Evolutionary conservation across 2,797 vertebrate genomes (phyloP).

Genomic region (Rousettus madagascariensis): DNA sequence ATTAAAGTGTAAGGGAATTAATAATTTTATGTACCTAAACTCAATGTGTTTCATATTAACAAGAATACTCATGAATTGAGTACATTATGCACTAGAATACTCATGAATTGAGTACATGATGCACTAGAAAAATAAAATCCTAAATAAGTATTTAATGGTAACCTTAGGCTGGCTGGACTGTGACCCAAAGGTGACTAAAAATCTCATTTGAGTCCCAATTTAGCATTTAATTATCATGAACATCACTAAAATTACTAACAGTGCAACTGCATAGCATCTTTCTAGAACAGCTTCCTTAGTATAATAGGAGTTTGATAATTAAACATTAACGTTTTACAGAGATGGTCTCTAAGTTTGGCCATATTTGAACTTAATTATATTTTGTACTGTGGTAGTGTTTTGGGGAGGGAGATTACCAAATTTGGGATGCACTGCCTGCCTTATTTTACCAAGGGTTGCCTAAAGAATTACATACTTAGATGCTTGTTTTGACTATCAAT

Average conservation of each 20-base stretch:
- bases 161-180: slow-evolving; percentile 47
- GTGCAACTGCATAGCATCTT: slow-evolving; percentile 73
- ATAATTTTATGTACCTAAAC: slow-evolving; percentile 36
- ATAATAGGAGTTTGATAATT: slow-evolving; percentile 69
- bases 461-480: background rate
- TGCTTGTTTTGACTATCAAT: slow-evolving; percentile 17
- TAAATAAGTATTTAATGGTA: slow-evolving; percentile 42
- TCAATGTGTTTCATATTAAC: slow-evolving; percentile 14
- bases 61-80: slow-evolving; percentile 36
- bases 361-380: slow-evolving; percentile 34
- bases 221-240: slow-evolving; percentile 72
- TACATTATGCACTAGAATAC: background rate
- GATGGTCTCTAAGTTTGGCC: background rate
- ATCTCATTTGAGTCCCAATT: slow-evolving; percentile 82
- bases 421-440: background rate
- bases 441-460: background rate
- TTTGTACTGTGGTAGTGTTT: background rate
- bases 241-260: slow-evolving; percentile 83
- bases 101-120: slow-evolving; percentile 40
- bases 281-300: slow-evolving; percentile 60
- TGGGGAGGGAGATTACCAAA: background rate
- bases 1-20: slow-evolving; percentile 24
- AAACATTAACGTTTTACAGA: slow-evolving; percentile 69
- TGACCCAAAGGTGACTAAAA: slow-evolving; percentile 82
- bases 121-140: slow-evolving; percentile 52